Evolutionary conservation across 2,113 vertebrate species (phyloP), one percentile per base, ranked within the genome.

Genomic region (Egretta garzetta): DNA sequence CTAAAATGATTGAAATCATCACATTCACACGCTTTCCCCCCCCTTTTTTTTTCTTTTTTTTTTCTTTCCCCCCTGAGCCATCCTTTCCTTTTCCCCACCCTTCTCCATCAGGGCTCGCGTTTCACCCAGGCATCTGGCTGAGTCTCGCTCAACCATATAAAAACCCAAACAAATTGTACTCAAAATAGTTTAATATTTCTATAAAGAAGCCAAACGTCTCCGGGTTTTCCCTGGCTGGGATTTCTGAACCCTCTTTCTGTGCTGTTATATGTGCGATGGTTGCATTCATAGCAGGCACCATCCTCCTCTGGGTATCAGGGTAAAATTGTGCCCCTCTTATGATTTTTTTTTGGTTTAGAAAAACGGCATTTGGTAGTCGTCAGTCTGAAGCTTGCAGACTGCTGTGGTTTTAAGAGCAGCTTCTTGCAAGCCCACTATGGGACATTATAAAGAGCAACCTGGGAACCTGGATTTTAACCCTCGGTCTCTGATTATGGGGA

Each of bases 391-490:
- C 64, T 52, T 55, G 41, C 43, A 26, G 59, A 24, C 8, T 3
- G 0, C 52, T 47, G 59, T 1, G 9, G 27, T 24, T 72, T 77
- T 39, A 30, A 20, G 53, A 55, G 39, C 45, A 28, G 2, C 30
- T 79, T 79, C 45, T 73, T 79, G 59, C 64, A 64, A 16, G 24
- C 22, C 63, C 2, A 1, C 27, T 21, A 3, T 4, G 23, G 41
- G 52, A 55, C 7, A 1, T 59, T 9, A 16, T 52, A 9, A 55
- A 55, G 49, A 43, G 21, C 72, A 59, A 85, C 45, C 4, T 35
- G 21, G 26, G 30, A 55, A 39, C 16, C 6, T 88, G 71, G 15
- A 43, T 79, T 95, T 96, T 96, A 85, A 94, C 81, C 79, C 87
- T 60, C 72, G 70, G 21, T 87, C 84, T 91, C 13, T 67, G 62